These are phyloP conservation scores for Microctonus brassicae DNA, from an alignment of 2,888 invertebrate genomes.

Conservation along the genomic window DNA sequence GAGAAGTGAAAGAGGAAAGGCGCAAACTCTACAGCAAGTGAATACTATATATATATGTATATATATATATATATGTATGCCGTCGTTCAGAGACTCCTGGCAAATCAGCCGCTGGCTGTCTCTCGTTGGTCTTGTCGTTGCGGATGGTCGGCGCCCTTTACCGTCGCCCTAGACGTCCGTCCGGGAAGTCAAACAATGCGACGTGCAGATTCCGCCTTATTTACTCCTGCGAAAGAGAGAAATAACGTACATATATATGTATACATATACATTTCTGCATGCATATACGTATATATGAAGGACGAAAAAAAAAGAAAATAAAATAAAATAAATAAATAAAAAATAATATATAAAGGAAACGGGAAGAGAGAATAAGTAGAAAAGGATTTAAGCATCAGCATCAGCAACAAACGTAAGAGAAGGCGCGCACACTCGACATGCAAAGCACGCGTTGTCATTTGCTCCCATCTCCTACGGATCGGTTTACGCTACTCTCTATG, in stretches of 20 bases:
- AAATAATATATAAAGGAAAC: background rate
- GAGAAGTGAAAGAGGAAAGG: slow-evolving; percentile 33
- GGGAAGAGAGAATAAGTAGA: slow-evolving; percentile 9
- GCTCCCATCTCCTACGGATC: slow-evolving; percentile 60
- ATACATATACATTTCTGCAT: background rate
- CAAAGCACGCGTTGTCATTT: slow-evolving; percentile 65
- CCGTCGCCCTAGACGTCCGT: slow-evolving; percentile 62
- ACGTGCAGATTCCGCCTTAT: slow-evolving; percentile 66
- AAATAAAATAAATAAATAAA: too few species aligned
- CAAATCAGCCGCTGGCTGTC: slow-evolving; percentile 60
- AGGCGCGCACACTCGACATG: slow-evolving; percentile 54
- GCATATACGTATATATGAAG: background rate
- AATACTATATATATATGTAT: slow-evolving; percentile 12
- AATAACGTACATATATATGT: slow-evolving; percentile 2
- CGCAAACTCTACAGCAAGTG: slow-evolving; percentile 6
- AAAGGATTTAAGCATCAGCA: slow-evolving; percentile 32
- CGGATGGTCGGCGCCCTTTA: slow-evolving; percentile 63
- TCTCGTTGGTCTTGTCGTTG: slow-evolving; percentile 52
- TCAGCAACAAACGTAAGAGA: slow-evolving; percentile 37
- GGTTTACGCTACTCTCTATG: slow-evolving; percentile 49
- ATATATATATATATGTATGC: background rate
- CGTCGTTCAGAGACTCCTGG: slow-evolving; percentile 51
- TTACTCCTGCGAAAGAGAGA: slow-evolving; percentile 53
- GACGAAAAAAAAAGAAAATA: background rate
- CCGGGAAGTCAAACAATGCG: slow-evolving; percentile 66